Base-by-base conservation (phyloP, 2,888 invertebrate genomes). In the Penaeus monodon region DNA sequence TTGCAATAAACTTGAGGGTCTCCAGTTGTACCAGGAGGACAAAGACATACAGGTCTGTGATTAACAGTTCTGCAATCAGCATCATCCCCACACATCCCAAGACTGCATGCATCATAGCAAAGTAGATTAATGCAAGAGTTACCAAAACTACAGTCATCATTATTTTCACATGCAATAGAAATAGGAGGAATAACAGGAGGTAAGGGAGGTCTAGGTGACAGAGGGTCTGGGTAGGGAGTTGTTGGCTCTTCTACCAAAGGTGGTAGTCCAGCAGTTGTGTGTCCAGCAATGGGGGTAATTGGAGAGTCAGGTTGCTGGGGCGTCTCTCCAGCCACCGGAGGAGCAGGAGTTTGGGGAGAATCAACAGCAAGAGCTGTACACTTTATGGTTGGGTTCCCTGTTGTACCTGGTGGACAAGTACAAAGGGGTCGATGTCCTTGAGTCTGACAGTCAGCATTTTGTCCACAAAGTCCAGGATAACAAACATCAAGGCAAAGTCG, bases 1-100 rank as follows among this genome's bases (percentile, higher is more conserved):
- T 65, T 79, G 95, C 97, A 98, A 95, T 97, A 97, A 94, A 96
- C 96, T 94, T 95, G 96, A 93, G 96, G 95, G 94, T 97, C 97
- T 93, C 96, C 96, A 94, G 95, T 95, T 95, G 96, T 97, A 94
- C 97, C 98, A 93, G 95, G 95, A 92, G 97, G 97, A 94, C 98
- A 98, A 95, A 97, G 95, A 93, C 97, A 98, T 91, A 96, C 94
- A 29, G 97, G 95, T 91, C 95, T 95, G 92, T 98, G 98, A 92
- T 97, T 96, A 91, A 96, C 93, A 89, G 80, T 86, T 81, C 70
- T 81, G 91, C 97, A 97, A 87, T 95, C 95, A 1, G 97, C 95
- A 92, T 96, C 96, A 84, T 94, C 93, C 10, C 96, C 96, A 91
- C 97, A 97, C 27, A 88, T 70, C 66, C 97, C 96, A 1, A 88